phyloP scores from a whole-genome alignment of 1,140 invertebrate species.

The Tetramorium parvispinum region DNA sequence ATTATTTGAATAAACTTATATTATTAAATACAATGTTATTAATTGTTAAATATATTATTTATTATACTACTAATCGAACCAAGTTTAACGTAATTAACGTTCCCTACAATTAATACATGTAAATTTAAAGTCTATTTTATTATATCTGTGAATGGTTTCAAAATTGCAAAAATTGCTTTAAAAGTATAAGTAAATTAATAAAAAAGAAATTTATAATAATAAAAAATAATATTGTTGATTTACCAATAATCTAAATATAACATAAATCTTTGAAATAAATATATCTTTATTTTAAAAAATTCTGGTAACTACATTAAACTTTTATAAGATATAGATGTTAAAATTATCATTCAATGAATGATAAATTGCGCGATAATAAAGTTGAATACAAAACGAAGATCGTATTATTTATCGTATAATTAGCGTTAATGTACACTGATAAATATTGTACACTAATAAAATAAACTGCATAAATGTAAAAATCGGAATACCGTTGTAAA shows the following conservation, averaged over 20 bases:
- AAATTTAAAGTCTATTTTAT: neutral
- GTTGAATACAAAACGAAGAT: neutral
- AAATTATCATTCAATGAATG: neutral
- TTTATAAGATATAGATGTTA: neutral
- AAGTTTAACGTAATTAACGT: neutral
- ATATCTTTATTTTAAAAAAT: neutral
- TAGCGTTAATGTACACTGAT: neutral
- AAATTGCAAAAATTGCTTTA: neutral
- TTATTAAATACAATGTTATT: neutral
- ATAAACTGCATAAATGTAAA: neutral
- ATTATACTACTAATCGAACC: neutral
- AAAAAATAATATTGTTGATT: neutral
- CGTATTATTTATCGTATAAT: neutral
- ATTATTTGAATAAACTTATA: conserved; percentile 3
- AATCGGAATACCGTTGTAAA: neutral
- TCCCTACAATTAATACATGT: neutral
- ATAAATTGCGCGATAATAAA: neutral
- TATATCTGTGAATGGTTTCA: neutral
- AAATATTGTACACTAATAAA: neutral
- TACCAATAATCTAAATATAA: neutral
- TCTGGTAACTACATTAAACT: neutral
- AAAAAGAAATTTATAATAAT: neutral
- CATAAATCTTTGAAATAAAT: neutral
- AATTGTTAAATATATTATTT: neutral
- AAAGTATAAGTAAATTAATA: neutral